Conservation (phyloP, 2,797 vertebrate genomes). For the Meriones psammophilus region DNA sequence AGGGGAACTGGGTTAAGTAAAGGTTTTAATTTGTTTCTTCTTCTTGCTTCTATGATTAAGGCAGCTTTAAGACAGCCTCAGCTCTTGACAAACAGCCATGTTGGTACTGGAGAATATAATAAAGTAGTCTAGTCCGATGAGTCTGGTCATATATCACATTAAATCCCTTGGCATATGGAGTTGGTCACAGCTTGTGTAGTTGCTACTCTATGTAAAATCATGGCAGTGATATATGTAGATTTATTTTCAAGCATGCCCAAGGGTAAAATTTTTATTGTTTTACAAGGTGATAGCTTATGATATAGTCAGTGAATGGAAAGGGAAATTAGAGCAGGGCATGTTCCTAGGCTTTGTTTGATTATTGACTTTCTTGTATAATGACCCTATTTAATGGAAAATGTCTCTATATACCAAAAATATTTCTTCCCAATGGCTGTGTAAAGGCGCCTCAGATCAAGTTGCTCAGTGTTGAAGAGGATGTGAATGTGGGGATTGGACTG, state of each 20-base stretch:
- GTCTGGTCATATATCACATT: conserved; percentile 61
- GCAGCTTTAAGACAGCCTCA: neutral
- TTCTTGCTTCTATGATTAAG: conserved; percentile 8
- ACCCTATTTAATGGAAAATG: neutral
- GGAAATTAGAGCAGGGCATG: neutral
- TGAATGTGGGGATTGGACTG: neutral
- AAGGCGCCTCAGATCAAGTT: neutral
- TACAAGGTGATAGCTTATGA: conserved; percentile 63
- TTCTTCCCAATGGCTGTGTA: neutral
- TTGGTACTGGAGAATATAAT: conserved; percentile 59
- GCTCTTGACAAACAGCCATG: conserved; percentile 19
- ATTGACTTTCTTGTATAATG: conserved; percentile 26
- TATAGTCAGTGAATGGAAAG: conserved; percentile 52
- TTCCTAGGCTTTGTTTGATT: conserved; percentile 13
- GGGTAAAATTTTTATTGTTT: conserved; percentile 67
- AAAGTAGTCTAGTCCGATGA: conserved; percentile 70
- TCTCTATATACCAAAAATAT: neutral
- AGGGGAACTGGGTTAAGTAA: neutral
- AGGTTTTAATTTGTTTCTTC: neutral
- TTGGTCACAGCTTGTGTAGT: conserved; percentile 73
- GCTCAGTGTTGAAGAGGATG: neutral
- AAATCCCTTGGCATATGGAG: conserved; percentile 72
- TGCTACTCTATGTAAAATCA: conserved; percentile 66
- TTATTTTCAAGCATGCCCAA: conserved; percentile 61
- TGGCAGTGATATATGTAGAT: conserved; percentile 76